phyloP scores from a whole-genome alignment of 2,113 vertebrate genomes.

The Oceanites oceanicus region DNA sequence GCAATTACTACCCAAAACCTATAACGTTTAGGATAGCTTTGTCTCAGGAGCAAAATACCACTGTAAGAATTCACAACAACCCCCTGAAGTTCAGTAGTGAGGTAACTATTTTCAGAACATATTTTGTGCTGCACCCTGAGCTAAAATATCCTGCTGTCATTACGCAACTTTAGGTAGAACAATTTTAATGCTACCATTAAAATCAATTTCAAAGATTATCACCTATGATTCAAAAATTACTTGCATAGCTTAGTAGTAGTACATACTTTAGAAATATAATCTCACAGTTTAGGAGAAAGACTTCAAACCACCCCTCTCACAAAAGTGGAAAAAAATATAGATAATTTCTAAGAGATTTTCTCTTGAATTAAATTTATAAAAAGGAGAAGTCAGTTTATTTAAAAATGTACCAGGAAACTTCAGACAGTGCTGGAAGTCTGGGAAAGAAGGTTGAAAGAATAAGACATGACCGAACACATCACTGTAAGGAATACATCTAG shows the following conservation, averaged over 20 bases:
- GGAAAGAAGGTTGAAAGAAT: neutral
- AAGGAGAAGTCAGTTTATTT: neutral
- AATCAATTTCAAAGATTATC: neutral
- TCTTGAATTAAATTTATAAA: neutral
- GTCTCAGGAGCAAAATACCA: slow-evolving; percentile 64
- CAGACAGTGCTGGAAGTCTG: neutral
- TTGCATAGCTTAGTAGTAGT: neutral
- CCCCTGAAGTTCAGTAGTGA: neutral
- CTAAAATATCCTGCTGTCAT: neutral
- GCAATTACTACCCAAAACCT: slow-evolving; percentile 60
- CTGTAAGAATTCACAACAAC: neutral
- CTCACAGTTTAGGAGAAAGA: neutral
- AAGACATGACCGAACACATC: neutral
- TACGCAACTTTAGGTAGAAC: neutral
- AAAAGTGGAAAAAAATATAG: neutral
- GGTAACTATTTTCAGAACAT: neutral
- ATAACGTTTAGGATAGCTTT: slow-evolving; percentile 46
- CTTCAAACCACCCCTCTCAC: neutral
- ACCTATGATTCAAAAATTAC: neutral
- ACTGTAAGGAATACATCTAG: neutral
- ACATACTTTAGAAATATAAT: neutral
- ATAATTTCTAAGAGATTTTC: neutral
- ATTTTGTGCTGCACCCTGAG: neutral
- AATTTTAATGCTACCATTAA: neutral
- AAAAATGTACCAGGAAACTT: neutral